Evolutionary conservation across 1,140 invertebrate species (phyloP), one percentile per base, ranked within the genome.

Genomic region (Lordiphosa mommai): DNA sequence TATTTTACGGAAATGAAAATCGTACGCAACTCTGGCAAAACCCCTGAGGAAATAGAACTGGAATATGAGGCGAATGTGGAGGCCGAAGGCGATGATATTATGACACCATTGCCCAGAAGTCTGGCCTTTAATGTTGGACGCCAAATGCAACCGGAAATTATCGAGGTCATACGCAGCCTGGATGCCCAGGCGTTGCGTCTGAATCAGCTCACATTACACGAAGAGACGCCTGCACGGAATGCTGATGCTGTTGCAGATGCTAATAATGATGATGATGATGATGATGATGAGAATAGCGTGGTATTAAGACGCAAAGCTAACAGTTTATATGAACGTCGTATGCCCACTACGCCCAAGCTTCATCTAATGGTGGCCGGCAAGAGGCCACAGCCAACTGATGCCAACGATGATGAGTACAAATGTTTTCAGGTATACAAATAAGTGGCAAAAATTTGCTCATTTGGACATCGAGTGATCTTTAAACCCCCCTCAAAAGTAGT

Each of bases 1-100:
- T 29, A 27, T 23, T 29, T 17, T 13, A 36, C 74, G 73, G 74
- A 79, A 79, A 79, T 79, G 58, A 77, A 72, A 58, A 29, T 61
- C 57, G 55, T 43, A 29, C 48, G 49, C 46, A 59, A 46, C 41
- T 46, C 61, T 17, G 50, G 53, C 46, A 88, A 88, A 66, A 85
- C 86, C 30, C 82, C 86, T 14, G 86, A 88, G 55, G 72, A 88
- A 65, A 73, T 88, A 23, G 86, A 88, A 44, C 48, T 57, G 77
- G 77, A 84, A 41, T 88, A 88, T 34, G 86, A 88, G 57, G 73
- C 67, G 4, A 76, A 67, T 36, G 74, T 73, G 41, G 71, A 70
- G 17, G 86, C 82, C 12, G 86, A 88, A 37, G 49, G 63, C 17
- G 68, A 61, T 27, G 86, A 88, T 56, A 63, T 88, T 40, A 85